These are phyloP conservation scores for Dendrolimus punctatus DNA, from an alignment of 1,140 invertebrate genomes.

Conservation along the genomic window DNA sequence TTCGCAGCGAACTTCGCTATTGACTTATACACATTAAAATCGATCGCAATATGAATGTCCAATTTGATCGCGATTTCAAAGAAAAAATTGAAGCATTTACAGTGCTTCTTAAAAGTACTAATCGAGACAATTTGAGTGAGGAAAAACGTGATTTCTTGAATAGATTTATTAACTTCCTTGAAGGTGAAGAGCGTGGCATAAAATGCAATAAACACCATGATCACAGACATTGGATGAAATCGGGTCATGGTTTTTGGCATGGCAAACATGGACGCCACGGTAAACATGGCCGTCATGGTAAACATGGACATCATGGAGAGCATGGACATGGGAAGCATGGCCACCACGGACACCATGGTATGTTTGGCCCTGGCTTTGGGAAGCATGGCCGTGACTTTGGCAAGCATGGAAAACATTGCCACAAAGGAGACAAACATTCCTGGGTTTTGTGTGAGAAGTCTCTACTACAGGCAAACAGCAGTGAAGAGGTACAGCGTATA, in stretches of 20 bases:
- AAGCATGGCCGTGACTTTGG: no score
- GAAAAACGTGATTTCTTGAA: conserved; percentile 6
- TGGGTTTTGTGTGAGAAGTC: no score
- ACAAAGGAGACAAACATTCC: no score
- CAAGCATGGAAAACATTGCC: no score
- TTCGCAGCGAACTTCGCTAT: no score
- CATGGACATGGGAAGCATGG: background rate
- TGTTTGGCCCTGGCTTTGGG: background rate
- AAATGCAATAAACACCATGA: background rate
- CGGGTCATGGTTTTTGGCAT: background rate
- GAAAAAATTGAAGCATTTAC: conserved; percentile 2
- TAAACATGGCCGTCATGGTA: conserved; percentile 1
- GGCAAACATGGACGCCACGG: conserved; percentile 6
- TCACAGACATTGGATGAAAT: background rate
- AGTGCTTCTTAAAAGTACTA: background rate
- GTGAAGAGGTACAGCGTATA: background rate
- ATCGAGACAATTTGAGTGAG: background rate
- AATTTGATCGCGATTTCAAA: background rate
- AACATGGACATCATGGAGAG: background rate
- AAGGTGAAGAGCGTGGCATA: conserved; percentile 1
- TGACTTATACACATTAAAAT: no score
- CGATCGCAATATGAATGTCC: no score
- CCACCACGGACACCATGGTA: conserved; percentile 1
- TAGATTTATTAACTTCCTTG: conserved; percentile 4
- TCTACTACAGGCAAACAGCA: background rate